Evolutionary conservation across 2,113 vertebrate species (phyloP), one percentile per base, ranked within the genome.

Genomic region (Anhinga anhinga): DNA sequence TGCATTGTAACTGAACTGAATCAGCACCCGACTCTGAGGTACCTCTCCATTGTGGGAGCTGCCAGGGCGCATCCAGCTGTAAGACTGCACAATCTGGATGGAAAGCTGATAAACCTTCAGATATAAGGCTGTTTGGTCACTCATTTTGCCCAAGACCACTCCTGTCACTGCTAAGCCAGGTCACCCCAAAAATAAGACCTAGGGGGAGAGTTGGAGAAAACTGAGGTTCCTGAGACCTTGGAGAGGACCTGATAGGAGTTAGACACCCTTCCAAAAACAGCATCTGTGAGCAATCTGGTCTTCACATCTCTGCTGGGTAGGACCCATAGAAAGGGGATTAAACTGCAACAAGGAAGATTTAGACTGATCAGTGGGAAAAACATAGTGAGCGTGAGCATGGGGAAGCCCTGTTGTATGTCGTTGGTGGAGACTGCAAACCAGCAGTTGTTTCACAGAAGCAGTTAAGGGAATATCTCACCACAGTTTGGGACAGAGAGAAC

Each of bases 1-100:
- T 22, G 52, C 49, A 26, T 15, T 87, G 59, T 36, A 77, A 85
- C 59, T 7, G 16, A 66, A 74, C 23, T 4, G 5, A 77, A 40
- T n/a, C 4, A 0, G 27, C 0, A 2, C 15, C 27, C 0, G 1
- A 50, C 58, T 88, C 49, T 5, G 4, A 61, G 71, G 27, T 30
- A n/a, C 32, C 15, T 49, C 50, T 80, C 21, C 26, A 14, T 11
- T 0, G 2, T 23, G 44, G 77, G 62, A 91, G 25, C 71, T 6
- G 9, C 15, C 1, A 6, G 53, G 34, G 40, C 0, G 3, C 70
- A 80, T 52, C 56, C 66, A 61, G 34, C 27, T 61, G 47, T 70
- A 17, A 45, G 26, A 26, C 58, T 17, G 38, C 34, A 19, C 1
- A 0, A 3, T 55, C 38, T 44, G 52, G 59, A 50, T 38, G 29